These are phyloP conservation scores for Neria commutata DNA, from an alignment of 2,888 invertebrate genomes.

Conservation along the genomic window DNA sequence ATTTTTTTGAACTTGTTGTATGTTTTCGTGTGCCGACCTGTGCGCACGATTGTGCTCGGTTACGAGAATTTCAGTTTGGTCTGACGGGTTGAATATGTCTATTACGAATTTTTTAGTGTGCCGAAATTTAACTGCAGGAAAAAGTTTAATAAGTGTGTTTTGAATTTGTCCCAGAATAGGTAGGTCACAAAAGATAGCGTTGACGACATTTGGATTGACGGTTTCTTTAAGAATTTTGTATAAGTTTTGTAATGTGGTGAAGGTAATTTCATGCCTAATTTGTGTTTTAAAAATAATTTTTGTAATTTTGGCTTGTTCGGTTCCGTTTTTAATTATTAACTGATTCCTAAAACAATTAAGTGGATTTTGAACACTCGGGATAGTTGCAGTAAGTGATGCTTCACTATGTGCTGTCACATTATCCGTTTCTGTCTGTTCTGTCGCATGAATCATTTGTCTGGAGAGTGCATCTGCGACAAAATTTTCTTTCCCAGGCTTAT, in stretches of 20 bases:
- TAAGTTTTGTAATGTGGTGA: background rate
- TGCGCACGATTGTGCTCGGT: conserved; percentile 20
- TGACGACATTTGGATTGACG: conserved; percentile 15
- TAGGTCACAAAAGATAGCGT: conserved; percentile 21
- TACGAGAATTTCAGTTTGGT: conserved; percentile 17
- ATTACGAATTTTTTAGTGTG: conserved; percentile 15
- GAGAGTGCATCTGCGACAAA: too few species aligned
- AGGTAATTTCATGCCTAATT: conserved; percentile 13
- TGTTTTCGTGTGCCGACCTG: background rate
- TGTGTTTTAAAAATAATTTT: conserved; percentile 26
- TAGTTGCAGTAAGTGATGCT: conserved; percentile 4
- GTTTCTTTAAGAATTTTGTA: conserved; percentile 2
- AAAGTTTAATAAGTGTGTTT: conserved; percentile 10
- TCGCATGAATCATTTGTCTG: conserved; percentile 8
- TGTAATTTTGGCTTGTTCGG: background rate
- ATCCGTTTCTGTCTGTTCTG: background rate
- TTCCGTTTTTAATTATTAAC: background rate
- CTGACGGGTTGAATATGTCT: conserved; percentile 17
- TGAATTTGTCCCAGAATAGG: conserved; percentile 21
- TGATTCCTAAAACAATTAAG: conserved; percentile 12
- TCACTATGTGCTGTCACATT: conserved; percentile 14
- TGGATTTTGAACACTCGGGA: conserved; percentile 5
- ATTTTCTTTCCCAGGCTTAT: too few species aligned
- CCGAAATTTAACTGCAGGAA: conserved; percentile 15
- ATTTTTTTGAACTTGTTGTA: background rate